Evolutionary conservation across 2,797 vertebrate species (phyloP), one percentile per base, ranked within the genome.

Genomic region (Sebastes jordani): DNA sequence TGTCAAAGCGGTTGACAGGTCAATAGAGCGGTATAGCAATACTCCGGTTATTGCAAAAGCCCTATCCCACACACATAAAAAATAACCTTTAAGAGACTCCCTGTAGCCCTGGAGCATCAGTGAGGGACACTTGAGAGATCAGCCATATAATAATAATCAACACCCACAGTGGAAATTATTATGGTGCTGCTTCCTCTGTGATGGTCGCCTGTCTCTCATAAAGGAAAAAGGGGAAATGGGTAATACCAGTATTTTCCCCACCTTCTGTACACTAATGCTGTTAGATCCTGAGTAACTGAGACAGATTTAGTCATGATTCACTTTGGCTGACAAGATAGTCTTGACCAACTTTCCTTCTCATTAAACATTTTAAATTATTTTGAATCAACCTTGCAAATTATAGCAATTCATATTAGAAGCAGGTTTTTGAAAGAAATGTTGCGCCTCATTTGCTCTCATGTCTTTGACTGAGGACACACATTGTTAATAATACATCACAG

Each of bases 401-500:
- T 10, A 71, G 55, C 25, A 62, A 71, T 81, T 78, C n/a, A 69
- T 54, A 73, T 69, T 23, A 59, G 18, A 64, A 55, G 55, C 60
- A 69, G 79, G 68, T 32, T 74, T 81, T 73, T 79, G 23, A 73
- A 60, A 71, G 55, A 78, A 22, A 80, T 63, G 32, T 63, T 49
- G 27, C 6, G 34, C 34, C 59, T 77, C 81, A 84, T 88, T 88
- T 84, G 14, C 20, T 69, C n/a, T 20, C n/a, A 29, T 66, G 72
- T 60, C 54, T 74, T 64, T 65, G 34, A 66, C 52, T 54, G 38
- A 30, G 42, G 29, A 73, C 56, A 71, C 80, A 56, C 42, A 59
- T 16, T 54, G 55, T 72, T 81, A 81, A 81, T 78, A 76, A 81
- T 79, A 76, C 18, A 83, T 83, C 72, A 23, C 27, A 58, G 49